Base-by-base conservation (phyloP, 2,797 vertebrate species). In the Triplophysa yarkandensis region DNA sequence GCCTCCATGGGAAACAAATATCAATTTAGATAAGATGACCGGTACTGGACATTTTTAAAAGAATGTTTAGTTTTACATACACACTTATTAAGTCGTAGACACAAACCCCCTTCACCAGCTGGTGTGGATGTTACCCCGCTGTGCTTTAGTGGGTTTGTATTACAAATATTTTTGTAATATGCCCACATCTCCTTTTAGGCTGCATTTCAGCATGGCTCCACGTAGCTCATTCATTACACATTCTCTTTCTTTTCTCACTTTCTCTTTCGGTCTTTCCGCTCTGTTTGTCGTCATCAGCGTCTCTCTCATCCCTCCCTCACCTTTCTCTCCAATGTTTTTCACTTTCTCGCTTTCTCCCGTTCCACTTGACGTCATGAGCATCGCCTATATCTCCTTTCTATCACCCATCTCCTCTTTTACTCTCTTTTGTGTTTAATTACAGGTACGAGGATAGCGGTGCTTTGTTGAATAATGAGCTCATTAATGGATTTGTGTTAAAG, bases 131-230 rank as follows among this genome's bases (percentile, higher is more conserved):
- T 13, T 30, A 17, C 46, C n/a, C 41, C 41, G 48, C 25, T 39
- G 74, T 64, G 46, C 57, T 74, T 66, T 74, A 55, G 28, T 57
- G 1, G 2, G 61, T 54, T 46, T 52, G 76, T 70, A 75, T 71
- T 71, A 58, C 48, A 75, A 76, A 32, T 67, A 41, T 78, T 83
- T 88, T 84, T 82, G 48, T 81, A 84, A 85, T 64, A 79, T 84
- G 69, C 81, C 25, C 71, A 68, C 36, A 74, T 39, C 30, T 58
- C 25, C 61, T 58, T 71, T 46, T 73, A 62, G 2, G 28, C 41
- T 68, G 17, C 27, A 64, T 30, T 50, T 60, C 6, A 21, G 23
- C 34, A 58, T 46, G 77, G 68, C 65, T 3, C 17, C 63, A 68
- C 52, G 14, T 54, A 28, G 75, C 34, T 76, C 50, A 9, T 55